Percentiles rank a stretch among this genome's conserved stretches.
Conservation (phyloP, 2,888 invertebrate genomes). For the Helicoverpa assulta region DNA sequence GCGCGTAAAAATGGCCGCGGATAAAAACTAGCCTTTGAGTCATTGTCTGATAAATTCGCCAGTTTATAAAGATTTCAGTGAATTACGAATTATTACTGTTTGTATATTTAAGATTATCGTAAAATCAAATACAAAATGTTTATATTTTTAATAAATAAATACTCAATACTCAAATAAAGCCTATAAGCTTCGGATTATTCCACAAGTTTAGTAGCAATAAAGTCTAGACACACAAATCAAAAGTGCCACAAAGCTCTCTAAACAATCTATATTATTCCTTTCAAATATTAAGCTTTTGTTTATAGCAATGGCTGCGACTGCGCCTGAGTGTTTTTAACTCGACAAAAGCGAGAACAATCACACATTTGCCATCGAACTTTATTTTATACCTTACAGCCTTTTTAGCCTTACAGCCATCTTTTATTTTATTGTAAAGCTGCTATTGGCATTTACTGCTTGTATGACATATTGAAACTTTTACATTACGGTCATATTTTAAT, state of each 20-base stretch:
- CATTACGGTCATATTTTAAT: no score
- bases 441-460: neutral
- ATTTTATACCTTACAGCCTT: no score
- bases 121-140: neutral
- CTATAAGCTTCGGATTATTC: slow-evolving; percentile 2
- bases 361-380: neutral
- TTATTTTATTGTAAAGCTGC: slow-evolving; percentile 12
- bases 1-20: slow-evolving; percentile 70
- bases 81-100: slow-evolving; percentile 17
- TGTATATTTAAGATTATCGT: slow-evolving; percentile 15
- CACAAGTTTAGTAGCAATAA: slow-evolving; percentile 8
- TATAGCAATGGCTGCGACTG: slow-evolving; percentile 22
- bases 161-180: slow-evolving; percentile 17
- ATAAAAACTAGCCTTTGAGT: slow-evolving; percentile 61
- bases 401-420: slow-evolving; percentile 8
- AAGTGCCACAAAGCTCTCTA: slow-evolving; percentile 26
- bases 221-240: slow-evolving; percentile 47
- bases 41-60: slow-evolving; percentile 53
- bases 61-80: slow-evolving; percentile 38
- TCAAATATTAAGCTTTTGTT: slow-evolving; percentile 39
- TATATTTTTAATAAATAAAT: no score
- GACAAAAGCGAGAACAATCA: slow-evolving; percentile 8
- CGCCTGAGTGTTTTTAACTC: slow-evolving; percentile 4
- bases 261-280: slow-evolving; percentile 30
- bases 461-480: neutral